These are phyloP conservation scores for Pegoplata infirma DNA, from an alignment of 2,888 invertebrate genomes.

Conservation along the genomic window DNA sequence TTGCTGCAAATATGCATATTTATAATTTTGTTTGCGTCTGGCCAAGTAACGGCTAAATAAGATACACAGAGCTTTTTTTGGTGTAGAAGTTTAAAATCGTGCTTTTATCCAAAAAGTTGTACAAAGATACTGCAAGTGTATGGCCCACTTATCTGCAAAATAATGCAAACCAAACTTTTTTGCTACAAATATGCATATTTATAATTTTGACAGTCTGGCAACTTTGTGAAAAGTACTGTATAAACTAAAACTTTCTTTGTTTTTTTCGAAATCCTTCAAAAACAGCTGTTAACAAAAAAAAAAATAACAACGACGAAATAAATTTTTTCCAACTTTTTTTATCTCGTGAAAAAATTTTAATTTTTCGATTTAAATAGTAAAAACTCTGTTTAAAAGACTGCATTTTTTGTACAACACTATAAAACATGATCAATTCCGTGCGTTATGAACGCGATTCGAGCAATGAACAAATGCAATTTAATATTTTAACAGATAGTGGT, in stretches of 20 bases:
- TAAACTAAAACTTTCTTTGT: constrained; percentile 19
- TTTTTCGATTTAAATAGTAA: constrained; percentile 2
- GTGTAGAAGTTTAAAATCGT: no score
- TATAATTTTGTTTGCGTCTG: no score
- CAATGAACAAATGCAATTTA: constrained; percentile 68
- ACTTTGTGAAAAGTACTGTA: constrained; percentile 10
- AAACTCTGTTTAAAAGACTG: constrained; percentile 28
- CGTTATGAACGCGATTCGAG: constrained; percentile 69
- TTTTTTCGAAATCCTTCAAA: not conserved
- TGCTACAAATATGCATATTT: not conserved
- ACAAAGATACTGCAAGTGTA: no score
- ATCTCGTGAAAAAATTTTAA: constrained; percentile 6
- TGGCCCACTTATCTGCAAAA: no score
- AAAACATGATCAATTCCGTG: constrained; percentile 71
- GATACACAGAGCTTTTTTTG: no score
- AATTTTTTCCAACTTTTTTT: constrained; percentile 35
- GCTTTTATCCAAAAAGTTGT: no score
- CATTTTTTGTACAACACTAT: constrained; percentile 13
- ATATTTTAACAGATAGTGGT: constrained; percentile 53
- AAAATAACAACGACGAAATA: constrained; percentile 54
- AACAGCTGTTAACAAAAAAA: constrained; percentile 37
- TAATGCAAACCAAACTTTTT: no score
- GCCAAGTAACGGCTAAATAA: no score
- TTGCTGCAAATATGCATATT: no score
- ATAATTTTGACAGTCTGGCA: constrained; percentile 15